phyloP scores from a whole-genome alignment of 1,140 invertebrate genomes.

The Sitobion miscanthi region DNA sequence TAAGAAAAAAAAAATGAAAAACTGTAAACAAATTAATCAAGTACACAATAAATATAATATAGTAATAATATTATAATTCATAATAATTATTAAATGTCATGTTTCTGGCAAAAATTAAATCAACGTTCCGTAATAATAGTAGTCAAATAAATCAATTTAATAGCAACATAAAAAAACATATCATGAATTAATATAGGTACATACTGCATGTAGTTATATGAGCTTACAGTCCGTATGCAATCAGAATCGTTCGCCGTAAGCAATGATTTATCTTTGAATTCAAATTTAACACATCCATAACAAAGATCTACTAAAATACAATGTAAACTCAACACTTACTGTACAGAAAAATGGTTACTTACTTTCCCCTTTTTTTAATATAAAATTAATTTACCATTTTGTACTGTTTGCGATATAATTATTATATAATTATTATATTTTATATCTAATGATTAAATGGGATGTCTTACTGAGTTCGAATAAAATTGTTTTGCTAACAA shows the following conservation, averaged over 20 bases:
- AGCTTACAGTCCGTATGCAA: background rate
- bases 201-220: no score
- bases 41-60: no score
- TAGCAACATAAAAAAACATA: background rate
- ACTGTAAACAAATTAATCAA: no score
- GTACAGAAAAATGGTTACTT: background rate
- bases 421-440: background rate
- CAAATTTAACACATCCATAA: background rate
- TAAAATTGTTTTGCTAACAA: background rate
- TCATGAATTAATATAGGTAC: no score
- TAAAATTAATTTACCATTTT: background rate
- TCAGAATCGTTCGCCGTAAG: background rate
- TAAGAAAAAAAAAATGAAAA: no score
- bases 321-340: background rate
- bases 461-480: background rate
- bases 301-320: rapidly evolving
- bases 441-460: background rate
- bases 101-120: no score
- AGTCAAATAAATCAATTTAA: background rate
- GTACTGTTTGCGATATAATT: background rate
- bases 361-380: background rate
- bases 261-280: background rate
- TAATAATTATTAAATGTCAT: no score
- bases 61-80: no score
- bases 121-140: no score